Conservation (phyloP, 2,797 vertebrate species). For the Enteromius treurensis region DNA sequence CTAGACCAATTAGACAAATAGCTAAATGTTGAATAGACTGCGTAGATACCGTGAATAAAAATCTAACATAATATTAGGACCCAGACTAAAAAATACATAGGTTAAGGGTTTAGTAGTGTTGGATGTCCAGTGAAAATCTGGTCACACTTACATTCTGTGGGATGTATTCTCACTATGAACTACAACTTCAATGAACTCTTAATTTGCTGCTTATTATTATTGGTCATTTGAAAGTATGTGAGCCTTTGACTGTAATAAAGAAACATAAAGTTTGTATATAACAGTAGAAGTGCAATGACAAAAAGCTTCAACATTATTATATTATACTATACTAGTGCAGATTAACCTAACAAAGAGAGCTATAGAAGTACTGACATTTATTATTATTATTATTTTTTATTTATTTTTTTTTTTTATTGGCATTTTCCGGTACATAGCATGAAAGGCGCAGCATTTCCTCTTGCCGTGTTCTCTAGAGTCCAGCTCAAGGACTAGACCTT, state of each 20-base stretch:
- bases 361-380: background rate
- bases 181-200: background rate
- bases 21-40: background rate
- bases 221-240: background rate
- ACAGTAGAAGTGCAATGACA: background rate
- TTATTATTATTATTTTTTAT: slow-evolving; percentile 30
- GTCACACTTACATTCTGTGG: background rate
- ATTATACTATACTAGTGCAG: background rate
- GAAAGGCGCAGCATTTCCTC: slow-evolving; percentile 68
- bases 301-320: background rate
- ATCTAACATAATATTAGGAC: background rate
- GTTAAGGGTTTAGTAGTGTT: background rate
- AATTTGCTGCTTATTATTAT: background rate
- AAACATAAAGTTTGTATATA: background rate
- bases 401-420: slow-evolving; percentile 26
- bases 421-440: slow-evolving; percentile 63
- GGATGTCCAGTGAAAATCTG: background rate
- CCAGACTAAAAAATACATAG: background rate
- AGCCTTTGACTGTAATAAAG: background rate
- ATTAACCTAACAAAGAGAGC: background rate
- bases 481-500: slow-evolving; percentile 81
- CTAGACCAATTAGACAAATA: background rate
- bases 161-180: background rate
- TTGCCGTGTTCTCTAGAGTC: slow-evolving; percentile 62
- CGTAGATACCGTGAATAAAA: background rate